Conservation (phyloP, 2,888 invertebrate genomes). For the Lobophora halterata region DNA sequence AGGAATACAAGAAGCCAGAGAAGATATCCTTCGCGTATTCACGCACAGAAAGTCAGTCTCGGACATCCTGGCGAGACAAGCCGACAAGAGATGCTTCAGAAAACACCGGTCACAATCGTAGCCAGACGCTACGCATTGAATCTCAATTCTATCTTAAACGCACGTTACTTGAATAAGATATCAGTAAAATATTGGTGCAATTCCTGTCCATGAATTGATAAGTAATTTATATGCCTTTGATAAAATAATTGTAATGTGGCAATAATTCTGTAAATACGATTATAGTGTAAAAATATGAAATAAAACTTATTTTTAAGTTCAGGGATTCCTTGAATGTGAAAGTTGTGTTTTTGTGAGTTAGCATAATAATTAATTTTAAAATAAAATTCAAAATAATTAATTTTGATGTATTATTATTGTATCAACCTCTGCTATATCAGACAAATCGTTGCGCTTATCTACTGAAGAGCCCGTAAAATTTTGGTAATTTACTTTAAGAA, state of each 20-base stretch:
- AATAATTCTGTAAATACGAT: constrained; percentile 48
- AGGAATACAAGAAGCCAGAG: constrained; percentile 93
- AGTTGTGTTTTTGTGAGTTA: constrained; percentile 59
- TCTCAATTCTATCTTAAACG: constrained; percentile 24
- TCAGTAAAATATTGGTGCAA: constrained; percentile 22
- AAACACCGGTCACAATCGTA: constrained; percentile 89
- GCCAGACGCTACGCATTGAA: constrained; percentile 36
- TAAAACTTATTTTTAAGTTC: constrained; percentile 43
- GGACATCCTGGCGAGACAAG: constrained; percentile 94
- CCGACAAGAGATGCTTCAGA: constrained; percentile 95
- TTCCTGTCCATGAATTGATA: constrained; percentile 30
- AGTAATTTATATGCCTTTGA: constrained; percentile 26
- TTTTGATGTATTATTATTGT: constrained; percentile 8
- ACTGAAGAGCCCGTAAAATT: too few relatives aligned
- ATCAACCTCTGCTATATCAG: too few relatives aligned
- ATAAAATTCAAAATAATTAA: constrained; percentile 36
- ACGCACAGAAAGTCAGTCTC: constrained; percentile 94
- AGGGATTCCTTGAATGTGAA: constrained; percentile 57
- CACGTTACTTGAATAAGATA: constrained; percentile 17
- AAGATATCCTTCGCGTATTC: constrained; percentile 93
- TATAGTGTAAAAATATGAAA: constrained; percentile 40
- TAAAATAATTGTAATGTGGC: constrained; percentile 26
- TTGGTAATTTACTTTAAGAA: too few relatives aligned
- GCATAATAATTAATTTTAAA: constrained; percentile 51
- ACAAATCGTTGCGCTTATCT: too few relatives aligned